Evolutionary conservation across 2,888 invertebrate species (phyloP), one percentile per base, ranked within the genome.

Genomic region (Eristalis arbustorum): DNA sequence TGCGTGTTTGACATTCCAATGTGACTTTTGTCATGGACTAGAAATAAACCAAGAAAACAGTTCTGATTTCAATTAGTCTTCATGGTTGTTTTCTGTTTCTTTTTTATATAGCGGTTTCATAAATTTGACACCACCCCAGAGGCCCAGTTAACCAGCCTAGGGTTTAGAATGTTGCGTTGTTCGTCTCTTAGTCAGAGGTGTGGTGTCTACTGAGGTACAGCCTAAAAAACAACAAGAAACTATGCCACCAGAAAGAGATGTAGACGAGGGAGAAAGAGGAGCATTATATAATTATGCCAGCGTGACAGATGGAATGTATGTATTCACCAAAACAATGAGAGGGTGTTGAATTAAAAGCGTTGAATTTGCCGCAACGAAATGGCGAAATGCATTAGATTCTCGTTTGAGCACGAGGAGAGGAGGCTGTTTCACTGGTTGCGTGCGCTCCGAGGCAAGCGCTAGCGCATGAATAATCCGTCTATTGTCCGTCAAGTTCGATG

Each of bases 301-400:
- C 18, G 18, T 49, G 18, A 56, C 56, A 64, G 34, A 42, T 25
- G 49, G 63, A 61, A 73, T 42, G 37, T 8, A 2, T 3, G 28
- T 34, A 72, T 68, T 68, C 31, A 14, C 56, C 34, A 6, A 73
- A 31, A 73, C 63, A 73, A 63, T 64, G 56, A 23, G 49, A 57
- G 63, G 73, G 34, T 73, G 63, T 73, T 25, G 63, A 18, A 42
- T 63, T 72, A 72, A 34, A 31, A 31, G 62, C 31, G 14, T 72
- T 22, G 31, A 49, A 49, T 62, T 34, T 31, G 42, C 28, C 49
- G 49, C 18, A 49, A 49, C 42, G 18, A n/a, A 42, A n/a, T 49
- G 18, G 42, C 18, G 18, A 49, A 49, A 49, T 49, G 49, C 49
- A 18, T 49, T 18, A 18, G 8, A 18, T 49, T 49, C 18, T 49